Evolutionary conservation across 1,140 invertebrate genomes (phyloP).

Genomic region (Apis cerana): DNA sequence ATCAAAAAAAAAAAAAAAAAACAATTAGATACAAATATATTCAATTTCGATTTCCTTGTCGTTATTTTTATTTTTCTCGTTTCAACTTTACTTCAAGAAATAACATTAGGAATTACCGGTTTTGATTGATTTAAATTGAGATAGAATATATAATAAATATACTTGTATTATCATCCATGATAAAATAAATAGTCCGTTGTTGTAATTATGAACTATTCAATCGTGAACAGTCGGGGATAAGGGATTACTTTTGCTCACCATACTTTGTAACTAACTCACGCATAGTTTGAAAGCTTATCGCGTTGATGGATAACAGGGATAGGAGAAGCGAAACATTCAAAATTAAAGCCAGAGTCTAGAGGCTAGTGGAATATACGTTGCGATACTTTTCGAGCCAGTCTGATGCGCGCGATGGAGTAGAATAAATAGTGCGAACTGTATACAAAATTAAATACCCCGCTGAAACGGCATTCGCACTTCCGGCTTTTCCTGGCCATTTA

Average conservation of each 20-base stretch:
- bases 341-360: constrained; percentile 8
- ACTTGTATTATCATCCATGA: background rate
- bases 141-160: too few relatives aligned
- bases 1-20: background rate
- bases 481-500: constrained; percentile 26
- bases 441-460: constrained; percentile 36
- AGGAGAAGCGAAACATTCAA: background rate
- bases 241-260: background rate
- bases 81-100: background rate
- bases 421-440: constrained; percentile 32
- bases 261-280: background rate
- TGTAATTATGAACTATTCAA: background rate
- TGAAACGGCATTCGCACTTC: constrained; percentile 2
- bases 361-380: background rate
- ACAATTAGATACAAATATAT: constrained; percentile 2
- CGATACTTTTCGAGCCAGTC: background rate
- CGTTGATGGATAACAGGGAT: background rate
- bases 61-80: constrained; percentile 8
- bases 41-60: background rate
- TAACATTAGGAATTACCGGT: too few relatives aligned
- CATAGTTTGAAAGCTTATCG: constrained; percentile 6
- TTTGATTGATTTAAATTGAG: too few relatives aligned
- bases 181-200: background rate
- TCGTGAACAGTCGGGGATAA: background rate
- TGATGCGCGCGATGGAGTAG: constrained; percentile 10